Base-by-base conservation (phyloP, 2,888 invertebrate genomes). In the Pharmacophagus antenor region DNA sequence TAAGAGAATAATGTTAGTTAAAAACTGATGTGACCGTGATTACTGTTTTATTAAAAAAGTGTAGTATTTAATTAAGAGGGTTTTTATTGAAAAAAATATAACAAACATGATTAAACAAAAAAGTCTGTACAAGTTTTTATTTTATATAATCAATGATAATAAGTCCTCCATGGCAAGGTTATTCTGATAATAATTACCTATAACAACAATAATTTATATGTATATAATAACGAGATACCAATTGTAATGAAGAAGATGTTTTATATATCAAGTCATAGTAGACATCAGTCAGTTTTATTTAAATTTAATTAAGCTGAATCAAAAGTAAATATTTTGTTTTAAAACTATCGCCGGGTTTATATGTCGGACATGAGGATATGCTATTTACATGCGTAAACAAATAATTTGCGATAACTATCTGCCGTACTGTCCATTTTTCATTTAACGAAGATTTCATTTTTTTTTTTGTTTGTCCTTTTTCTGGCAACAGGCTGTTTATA, bases 301-400 rank as follows among this genome's bases (percentile, higher is more conserved):
- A 47, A 37, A 58, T 42, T 44, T 50, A 50, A 41, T 25, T 18
- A 58, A 17, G 7, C n/a, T 42, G 17, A 42, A 37, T 52, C 58
- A 58, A 58, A 47, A 37, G 15, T 18, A n/a, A 15, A 10, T 20
- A n/a, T 20, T 54, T 46, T 46, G 44, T 52, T 37, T 37, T 46
- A 31, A 22, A 25, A 31, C 23, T 52, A 51, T 52, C 46, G 52
- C 51, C 27, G 8, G 42, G 22, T 21, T 15, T 20, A 20, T 46
- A 37, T 18, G 31, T 20, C 27, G 57, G 15, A 49, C 17, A 58
- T 42, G 17, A 57, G 31, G 25, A 42, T n/a, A 20, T 25, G 22
- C 20, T 21, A 31, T 37, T 58, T 51, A 51, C 46, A 46, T 37
- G 17, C 31, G 44, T 6, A 44, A 10, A 37, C 57, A 46, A 51